Base-by-base conservation (phyloP, 2,113 vertebrate genomes). In the Macroglossus sobrinus region DNA sequence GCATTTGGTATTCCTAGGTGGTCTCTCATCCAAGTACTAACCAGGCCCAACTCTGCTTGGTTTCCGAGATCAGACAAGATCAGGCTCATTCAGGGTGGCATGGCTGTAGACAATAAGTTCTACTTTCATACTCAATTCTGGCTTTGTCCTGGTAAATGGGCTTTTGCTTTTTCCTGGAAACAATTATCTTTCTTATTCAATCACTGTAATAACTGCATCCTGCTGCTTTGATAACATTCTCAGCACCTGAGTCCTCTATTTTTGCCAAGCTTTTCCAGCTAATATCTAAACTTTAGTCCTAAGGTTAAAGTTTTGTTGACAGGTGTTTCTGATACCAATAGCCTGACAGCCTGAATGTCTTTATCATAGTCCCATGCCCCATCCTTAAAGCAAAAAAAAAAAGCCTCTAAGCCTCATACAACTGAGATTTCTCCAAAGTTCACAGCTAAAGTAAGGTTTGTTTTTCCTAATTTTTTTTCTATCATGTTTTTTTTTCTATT, bases 131-230 rank as follows among this genome's bases (percentile, higher is more conserved):
- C 9, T 81, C 33, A 78, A 86, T 84, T 93, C 53, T 78, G 38
- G 30, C 22, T 97, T 89, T 86, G 53, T 92, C 57, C 74, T 93
- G 30, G 38, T 81, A 75, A 53, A 30, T 91, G 38, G 15, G 9
- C 84, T 78, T 66, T 72, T 75, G 16, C 7, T 71, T 82, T 72
- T 33, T 69, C 26, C 66, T 78, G n/a, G 33, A 92, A 94, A 89
- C 38, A 78, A 76, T 81, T 78, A 86, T 45, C 35, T 93, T 89
- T 95, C 79, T 91, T 94, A 76, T 80, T 95, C 43, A 64, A 68
- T 30, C 30, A 47, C 61, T 61, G 11, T 74, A 45, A 14, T 81
- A 91, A 92, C 40, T 89, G 57, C 40, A 93, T 85, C 84, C 69
- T 82, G 55, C 30, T 47, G 21, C 78, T 71, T 50, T 89, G 47